phyloP scores from a whole-genome alignment of 2,797 vertebrate species.

The Acanthis flammea region DNA sequence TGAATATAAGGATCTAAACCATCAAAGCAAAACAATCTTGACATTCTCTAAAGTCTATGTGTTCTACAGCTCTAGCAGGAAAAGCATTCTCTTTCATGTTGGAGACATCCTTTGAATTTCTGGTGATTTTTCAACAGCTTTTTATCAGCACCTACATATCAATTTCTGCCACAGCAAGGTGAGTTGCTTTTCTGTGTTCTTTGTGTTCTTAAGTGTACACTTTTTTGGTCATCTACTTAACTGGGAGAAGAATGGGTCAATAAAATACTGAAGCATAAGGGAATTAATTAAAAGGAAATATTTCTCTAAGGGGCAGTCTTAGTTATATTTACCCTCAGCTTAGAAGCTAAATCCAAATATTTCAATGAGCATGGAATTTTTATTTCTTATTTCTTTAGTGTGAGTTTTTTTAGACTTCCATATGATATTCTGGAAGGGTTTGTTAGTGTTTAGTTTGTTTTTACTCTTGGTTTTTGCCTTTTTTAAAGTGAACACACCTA shows the following conservation, averaged over 20 bases:
- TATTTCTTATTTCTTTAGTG: not conserved
- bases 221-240: not conserved
- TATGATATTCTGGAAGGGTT: not conserved
- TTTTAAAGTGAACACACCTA: accelerated
- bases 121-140: not conserved
- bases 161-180: not conserved
- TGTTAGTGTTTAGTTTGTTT: not conserved
- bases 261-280: not conserved
- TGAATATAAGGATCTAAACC: not conserved
- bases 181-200: not conserved
- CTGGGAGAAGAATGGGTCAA: not conserved
- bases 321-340: not conserved
- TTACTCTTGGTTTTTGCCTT: not conserved
- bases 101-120: not conserved
- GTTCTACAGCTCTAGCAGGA: not conserved
- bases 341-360: not conserved
- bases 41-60: not conserved
- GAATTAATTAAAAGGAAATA: not conserved
- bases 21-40: not conserved
- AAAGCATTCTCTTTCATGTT: not conserved
- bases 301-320: not conserved
- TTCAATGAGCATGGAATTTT: accelerated
- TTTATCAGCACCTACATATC: not conserved
- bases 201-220: not conserved
- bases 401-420: not conserved